Base-by-base conservation (phyloP, 2,113 vertebrate genomes). In the Nycticorax nycticorax region DNA sequence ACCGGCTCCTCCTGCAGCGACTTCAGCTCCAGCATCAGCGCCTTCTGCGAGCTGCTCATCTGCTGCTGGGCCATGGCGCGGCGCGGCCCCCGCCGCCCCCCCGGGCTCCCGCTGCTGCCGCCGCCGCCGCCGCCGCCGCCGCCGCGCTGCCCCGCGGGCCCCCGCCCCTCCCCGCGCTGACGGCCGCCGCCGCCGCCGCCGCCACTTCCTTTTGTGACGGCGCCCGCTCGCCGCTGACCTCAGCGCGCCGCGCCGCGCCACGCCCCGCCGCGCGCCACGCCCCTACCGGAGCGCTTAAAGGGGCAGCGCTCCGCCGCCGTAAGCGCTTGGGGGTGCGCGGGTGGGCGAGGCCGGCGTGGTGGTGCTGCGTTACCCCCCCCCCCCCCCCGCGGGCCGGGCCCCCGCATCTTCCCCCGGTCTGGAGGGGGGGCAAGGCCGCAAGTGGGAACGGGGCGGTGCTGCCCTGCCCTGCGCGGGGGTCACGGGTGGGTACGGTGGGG, bases 1-100 rank as follows among this genome's bases (percentile, higher is more conserved):
- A 99, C 99, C 8, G 99, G 99, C 92, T 95, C 94, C 88, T 95
- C 94, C 74, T 95, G 94, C 74, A 99, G 98, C 73, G 99, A 99
- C 97, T 99, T 99, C 85, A 99, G 98, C 98, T 99, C 99, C 96
- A 99, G 98, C 99, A 99, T 99, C 96, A 99, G 97, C 95, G 99
- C 99, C 96, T 99, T 99, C 98, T 99, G 99, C 23, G 99, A 99
- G 96, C 99, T 99, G 89, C 99, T 99, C 98, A 99, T 99, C 96
- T 99, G 98, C 98, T 99, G 99, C 98, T 99, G 99, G 97, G 99
- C 99, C 94, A 95, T 95, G 78, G 89, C 78, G 43, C 53, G 86
- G 97, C 93, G 92, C 93, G 84, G 96, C 63, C 77, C 17, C 56
- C 85, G 21, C 48, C 72, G 28, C 39, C 56, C 35, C 43, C 60